These are phyloP conservation scores for Nettapus auritus DNA, from an alignment of 2,113 vertebrate genomes.

Conservation along the genomic window DNA sequence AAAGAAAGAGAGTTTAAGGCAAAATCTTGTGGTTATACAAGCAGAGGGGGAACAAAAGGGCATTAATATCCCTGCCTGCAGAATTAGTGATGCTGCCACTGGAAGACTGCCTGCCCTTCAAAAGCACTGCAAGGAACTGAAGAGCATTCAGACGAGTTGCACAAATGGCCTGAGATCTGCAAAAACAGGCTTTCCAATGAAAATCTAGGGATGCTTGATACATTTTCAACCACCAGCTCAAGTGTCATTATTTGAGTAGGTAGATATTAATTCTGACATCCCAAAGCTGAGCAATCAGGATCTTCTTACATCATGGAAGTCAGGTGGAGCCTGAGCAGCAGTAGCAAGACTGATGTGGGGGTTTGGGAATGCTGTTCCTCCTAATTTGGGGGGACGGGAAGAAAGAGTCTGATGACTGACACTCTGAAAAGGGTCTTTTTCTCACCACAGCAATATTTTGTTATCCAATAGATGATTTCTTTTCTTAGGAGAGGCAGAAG, in stretches of 20 bases:
- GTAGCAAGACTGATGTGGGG: not conserved
- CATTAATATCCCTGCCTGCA: not conserved
- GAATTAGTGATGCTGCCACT: not conserved
- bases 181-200: conserved; percentile 12
- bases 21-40: not conserved
- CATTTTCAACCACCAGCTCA: conserved; percentile 9
- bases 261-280: conserved; percentile 29
- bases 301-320: not conserved
- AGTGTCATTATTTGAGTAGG: conserved; percentile 18
- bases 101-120: not conserved
- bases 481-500: not conserved
- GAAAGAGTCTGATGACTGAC: not conserved
- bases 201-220: not conserved
- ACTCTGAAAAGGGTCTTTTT: not conserved
- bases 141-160: not conserved
- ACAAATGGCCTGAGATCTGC: not conserved
- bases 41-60: not conserved
- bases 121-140: not conserved
- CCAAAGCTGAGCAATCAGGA: not conserved
- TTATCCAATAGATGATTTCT: not conserved
- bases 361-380: not conserved
- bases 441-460: not conserved
- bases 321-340: not conserved
- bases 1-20: not conserved
- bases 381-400: not conserved